Evolutionary conservation across 2,113 vertebrate species (phyloP).

Genomic region (Miniopterus natalensis): DNA sequence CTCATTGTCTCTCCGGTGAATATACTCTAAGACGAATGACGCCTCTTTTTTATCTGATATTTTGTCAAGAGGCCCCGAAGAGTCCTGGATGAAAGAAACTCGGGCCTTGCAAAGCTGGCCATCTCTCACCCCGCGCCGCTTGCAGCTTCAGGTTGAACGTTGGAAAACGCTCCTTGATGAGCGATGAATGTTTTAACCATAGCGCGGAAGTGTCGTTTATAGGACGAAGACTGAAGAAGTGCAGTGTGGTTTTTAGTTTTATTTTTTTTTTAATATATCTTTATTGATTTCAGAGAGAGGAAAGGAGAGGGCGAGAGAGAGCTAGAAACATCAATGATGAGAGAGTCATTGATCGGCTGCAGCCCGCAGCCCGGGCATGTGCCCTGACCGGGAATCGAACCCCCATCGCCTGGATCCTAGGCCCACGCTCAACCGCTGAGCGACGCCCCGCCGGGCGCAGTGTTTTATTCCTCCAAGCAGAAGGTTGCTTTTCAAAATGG

Average conservation of each 20-base stretch:
- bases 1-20: accelerated
- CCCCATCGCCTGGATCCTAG: too few species aligned
- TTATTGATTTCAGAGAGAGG: too few species aligned
- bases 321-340: too few species aligned
- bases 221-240: background rate
- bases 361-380: too few species aligned
- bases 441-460: too few species aligned
- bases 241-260: background rate
- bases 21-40: background rate
- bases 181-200: background rate
- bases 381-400: too few species aligned
- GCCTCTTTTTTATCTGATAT: background rate
- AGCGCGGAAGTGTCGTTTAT: background rate
- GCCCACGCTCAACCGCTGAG: too few species aligned
- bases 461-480: background rate
- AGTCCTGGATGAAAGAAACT: background rate
- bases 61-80: background rate
- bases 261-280: too few species aligned
- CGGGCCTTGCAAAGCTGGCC: background rate
- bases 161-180: background rate
- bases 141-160: background rate
- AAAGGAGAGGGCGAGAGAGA: too few species aligned
- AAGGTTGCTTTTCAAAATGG: background rate
- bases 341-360: too few species aligned
- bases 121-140: too few species aligned